Evolutionary conservation across 1,140 invertebrate genomes (phyloP).

Genomic region (Cotesia glomerata): DNA sequence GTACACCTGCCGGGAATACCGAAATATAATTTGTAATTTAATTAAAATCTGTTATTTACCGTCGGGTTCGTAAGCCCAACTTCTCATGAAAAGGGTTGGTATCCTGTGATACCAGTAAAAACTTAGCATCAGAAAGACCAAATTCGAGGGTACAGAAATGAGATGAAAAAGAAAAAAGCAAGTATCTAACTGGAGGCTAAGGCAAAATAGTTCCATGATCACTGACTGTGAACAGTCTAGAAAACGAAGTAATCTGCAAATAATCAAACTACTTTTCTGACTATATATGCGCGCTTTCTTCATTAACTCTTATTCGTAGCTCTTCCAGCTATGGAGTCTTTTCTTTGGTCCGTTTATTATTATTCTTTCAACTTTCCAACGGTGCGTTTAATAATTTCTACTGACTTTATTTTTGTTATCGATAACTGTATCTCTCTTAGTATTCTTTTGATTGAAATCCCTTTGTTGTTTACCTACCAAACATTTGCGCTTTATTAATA

Average conservation of each 20-base stretch:
- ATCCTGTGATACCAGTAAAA: neutral
- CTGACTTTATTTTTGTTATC: no score
- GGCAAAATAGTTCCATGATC: constrained; percentile 44
- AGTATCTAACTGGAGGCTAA: neutral
- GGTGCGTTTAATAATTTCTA: no score
- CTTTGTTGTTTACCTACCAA: no score
- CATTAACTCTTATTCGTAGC: neutral
- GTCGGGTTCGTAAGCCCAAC: constrained; percentile 24
- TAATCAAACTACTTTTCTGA: constrained; percentile 16
- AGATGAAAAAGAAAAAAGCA: constrained; percentile 18
- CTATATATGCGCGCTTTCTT: neutral
- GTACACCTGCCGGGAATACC: constrained; percentile 25
- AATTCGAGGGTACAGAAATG: neutral
- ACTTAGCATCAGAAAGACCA: neutral
- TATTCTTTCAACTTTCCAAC: neutral
- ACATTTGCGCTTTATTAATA: no score
- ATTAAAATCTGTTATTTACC: constrained; percentile 49
- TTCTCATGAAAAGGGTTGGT: constrained; percentile 4
- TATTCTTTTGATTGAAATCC: no score
- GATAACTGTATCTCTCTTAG: no score
- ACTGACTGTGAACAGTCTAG: constrained; percentile 39
- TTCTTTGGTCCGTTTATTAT: neutral
- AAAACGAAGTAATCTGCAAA: constrained; percentile 39
- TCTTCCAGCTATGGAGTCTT: constrained; percentile 17
- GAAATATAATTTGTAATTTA: constrained; percentile 46